Percentiles rank a stretch among this genome's conserved stretches.
These are phyloP conservation scores for Steinernema hermaphroditum DNA, from an alignment of 2,888 invertebrate species.

Conservation along the genomic window DNA sequence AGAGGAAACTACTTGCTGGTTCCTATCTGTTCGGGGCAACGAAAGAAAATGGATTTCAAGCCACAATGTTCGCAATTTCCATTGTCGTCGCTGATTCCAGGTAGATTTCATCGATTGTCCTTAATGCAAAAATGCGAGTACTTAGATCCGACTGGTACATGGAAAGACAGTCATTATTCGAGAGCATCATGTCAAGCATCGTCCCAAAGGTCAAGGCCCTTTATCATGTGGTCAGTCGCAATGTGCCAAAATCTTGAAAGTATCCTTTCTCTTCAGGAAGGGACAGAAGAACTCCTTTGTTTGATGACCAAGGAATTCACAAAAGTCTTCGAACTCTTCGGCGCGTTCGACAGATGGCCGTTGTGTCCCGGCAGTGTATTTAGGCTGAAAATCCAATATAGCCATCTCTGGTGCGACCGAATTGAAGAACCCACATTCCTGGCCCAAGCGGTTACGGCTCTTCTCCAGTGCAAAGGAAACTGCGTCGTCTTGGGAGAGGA, in stretches of 20 bases:
- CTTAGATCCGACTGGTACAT: slow-evolving; percentile 60
- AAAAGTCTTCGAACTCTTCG: slow-evolving; percentile 40
- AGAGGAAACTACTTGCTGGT: slow-evolving; percentile 49
- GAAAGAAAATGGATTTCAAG: slow-evolving; percentile 37
- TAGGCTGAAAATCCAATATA: slow-evolving; percentile 1
- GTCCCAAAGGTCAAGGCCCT: slow-evolving; percentile 52
- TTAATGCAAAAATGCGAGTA: too few relatives aligned
- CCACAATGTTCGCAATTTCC: slow-evolving; percentile 56
- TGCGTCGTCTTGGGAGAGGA: slow-evolving; percentile 58
- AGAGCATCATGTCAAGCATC: slow-evolving; percentile 47
- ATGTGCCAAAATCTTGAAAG: slow-evolving; percentile 36
- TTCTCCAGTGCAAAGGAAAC: slow-evolving; percentile 56
- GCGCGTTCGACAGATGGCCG: slow-evolving; percentile 43
- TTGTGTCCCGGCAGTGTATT: slow-evolving; percentile 21
- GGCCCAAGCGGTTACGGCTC: slow-evolving; percentile 52
- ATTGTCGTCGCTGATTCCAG: slow-evolving; percentile 47
- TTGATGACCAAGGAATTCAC: slow-evolving; percentile 43
- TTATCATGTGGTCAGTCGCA: slow-evolving; percentile 44
- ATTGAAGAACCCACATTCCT: slow-evolving; percentile 39
- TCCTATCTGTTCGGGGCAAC: slow-evolving; percentile 56
- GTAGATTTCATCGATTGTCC: not conserved
- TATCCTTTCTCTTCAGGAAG: slow-evolving; percentile 39
- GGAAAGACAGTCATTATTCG: slow-evolving; percentile 49
- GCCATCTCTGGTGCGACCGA: slow-evolving; percentile 21
- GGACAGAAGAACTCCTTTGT: slow-evolving; percentile 40